Evolutionary conservation across 2,797 vertebrate genomes (phyloP).

Genomic region (Luscinia megarhynchos): DNA sequence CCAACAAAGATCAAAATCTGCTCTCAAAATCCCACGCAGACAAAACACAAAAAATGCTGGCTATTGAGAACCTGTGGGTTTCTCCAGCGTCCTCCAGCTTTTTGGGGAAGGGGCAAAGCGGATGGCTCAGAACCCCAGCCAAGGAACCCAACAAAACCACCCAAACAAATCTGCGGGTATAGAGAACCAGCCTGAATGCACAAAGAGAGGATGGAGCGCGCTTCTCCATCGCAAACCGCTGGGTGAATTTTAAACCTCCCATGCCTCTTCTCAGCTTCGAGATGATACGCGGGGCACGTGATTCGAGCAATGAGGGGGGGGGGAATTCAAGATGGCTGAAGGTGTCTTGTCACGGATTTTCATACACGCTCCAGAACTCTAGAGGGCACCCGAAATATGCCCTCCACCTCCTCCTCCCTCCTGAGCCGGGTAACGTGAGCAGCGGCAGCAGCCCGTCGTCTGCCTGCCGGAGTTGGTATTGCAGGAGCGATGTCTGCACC

Average conservation of each 20-base stretch:
- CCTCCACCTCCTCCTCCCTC: slow-evolving; percentile 56
- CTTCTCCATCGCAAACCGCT: not conserved
- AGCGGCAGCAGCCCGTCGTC: slow-evolving; percentile 74
- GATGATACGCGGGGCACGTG: not conserved
- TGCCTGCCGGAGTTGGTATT: slow-evolving; percentile 74
- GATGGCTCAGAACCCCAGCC: not conserved
- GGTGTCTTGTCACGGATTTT: not conserved
- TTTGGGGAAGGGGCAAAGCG: not conserved
- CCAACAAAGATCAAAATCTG: not conserved
- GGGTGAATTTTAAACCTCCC: not conserved
- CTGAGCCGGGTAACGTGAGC: slow-evolving; percentile 61
- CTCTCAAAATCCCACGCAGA: not conserved
- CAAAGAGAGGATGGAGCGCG: fast-evolving
- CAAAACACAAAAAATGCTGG: not conserved
- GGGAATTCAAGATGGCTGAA: slow-evolving; percentile 47
- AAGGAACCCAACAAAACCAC: not conserved
- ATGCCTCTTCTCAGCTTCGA: not conserved
- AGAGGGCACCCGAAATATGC: slow-evolving; percentile 81
- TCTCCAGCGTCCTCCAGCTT: not conserved
- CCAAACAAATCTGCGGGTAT: not conserved
- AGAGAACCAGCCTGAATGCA: not conserved
- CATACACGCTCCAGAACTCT: slow-evolving; percentile 67
- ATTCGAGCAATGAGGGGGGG: not conserved
- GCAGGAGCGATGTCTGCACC: slow-evolving; percentile 71
- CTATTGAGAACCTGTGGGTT: not conserved